Base-by-base conservation (phyloP, 2,113 vertebrate species). In the Proteles cristata region DNA sequence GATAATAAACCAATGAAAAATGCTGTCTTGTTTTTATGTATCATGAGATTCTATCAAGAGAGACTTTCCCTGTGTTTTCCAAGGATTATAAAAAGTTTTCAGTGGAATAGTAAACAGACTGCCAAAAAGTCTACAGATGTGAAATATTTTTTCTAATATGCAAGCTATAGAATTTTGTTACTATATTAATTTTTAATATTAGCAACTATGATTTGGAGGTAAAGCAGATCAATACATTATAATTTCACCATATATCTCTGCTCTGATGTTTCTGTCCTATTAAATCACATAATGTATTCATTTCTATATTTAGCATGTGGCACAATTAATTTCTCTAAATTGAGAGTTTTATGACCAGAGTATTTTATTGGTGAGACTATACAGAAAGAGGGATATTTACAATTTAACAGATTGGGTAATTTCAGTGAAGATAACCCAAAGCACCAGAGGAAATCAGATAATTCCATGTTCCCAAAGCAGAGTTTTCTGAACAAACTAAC, bases 391-490 rank as follows among this genome's bases (percentile, higher is more conserved):
- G 9, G 55, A 53, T 7, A 88, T 92, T 87, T 95, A 61, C 7
- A 69, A 89, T 94, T 97, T 50, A 45, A 93, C 35, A 90, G 33
- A 96, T 26, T 90, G 91, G n/a, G 63, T 92, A 92, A 96, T 81
- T 89, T 93, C 97, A 97, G 23, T 3, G 65, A 82, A 88, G 53
- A 74, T 0, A 93, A 71, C 71, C 88, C 88, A 80, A 11, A 33
- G 43, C 66, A 94, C 16, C 50, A 88, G 79, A 97, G 77, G 95
- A 79, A 83, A 50, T 76, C 69, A 55, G 48, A 33, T 92, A 23
- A 7, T 88, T 97, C 19, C 61, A 74, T 84, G 61, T 89, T 63
- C 17, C 1, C 63, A 68, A 33, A 58, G 87, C 1, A 48, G 23
- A 39, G 50, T 43, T 61, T 65, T 55, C 48, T 61, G 69, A 88